Evolutionary conservation across 2,797 vertebrate genomes (phyloP).

Genomic region (Halcyon badia): DNA sequence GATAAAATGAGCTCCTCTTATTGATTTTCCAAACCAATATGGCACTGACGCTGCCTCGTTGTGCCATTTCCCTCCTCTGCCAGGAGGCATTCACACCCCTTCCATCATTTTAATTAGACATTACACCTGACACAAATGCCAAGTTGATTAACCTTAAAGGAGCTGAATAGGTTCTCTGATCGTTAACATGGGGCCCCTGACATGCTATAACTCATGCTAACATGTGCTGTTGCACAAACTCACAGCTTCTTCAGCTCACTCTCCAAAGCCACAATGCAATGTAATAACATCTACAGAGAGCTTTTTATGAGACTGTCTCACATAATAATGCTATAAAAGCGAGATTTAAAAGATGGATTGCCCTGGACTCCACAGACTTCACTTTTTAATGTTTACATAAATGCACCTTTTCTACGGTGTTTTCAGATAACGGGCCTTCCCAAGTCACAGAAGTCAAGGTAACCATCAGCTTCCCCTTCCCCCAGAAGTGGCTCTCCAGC

Average conservation of each 20-base stretch:
- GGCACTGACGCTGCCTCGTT: conserved; percentile 75
- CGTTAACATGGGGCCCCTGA: conserved; percentile 80
- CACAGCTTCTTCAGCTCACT: conserved; percentile 67
- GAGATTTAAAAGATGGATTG: conserved; percentile 76
- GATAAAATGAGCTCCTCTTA: conserved; percentile 84
- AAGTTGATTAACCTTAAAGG: conserved; percentile 87
- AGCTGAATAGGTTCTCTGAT: conserved; percentile 80
- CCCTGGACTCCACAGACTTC: conserved; percentile 66
- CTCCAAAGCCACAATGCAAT: conserved; percentile 47
- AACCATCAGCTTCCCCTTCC: not conserved
- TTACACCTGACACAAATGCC: conserved; percentile 86
- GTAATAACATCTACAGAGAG: conserved; percentile 79
- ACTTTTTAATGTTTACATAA: conserved; percentile 80
- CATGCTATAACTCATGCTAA: conserved; percentile 81
- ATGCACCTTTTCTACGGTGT: not conserved
- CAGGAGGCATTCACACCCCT: conserved; percentile 72
- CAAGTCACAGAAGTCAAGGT: not conserved
- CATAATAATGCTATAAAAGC: conserved; percentile 75
- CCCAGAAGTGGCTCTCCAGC: not conserved
- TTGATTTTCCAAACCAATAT: conserved; percentile 87
- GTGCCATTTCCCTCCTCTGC: conserved; percentile 82
- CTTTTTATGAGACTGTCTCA: conserved; percentile 70
- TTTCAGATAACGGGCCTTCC: not conserved
- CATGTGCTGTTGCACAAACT: conserved; percentile 80
- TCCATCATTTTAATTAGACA: conserved; percentile 87